Conservation (phyloP, 2,113 vertebrate species). For the Leucosticte australis region DNA sequence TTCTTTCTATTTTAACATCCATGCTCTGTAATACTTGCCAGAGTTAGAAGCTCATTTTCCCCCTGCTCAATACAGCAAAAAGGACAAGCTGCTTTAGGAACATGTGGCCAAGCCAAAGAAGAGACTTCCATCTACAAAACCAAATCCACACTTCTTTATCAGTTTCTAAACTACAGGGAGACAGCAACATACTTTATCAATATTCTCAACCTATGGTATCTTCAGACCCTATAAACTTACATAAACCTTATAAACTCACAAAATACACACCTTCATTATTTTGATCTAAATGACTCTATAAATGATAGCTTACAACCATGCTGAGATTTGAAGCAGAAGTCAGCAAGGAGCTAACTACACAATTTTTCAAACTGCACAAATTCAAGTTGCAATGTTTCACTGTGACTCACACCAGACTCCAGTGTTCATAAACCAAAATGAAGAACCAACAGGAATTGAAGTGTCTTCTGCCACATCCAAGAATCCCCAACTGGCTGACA, state of each 20-base stretch:
- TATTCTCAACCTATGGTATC: neutral
- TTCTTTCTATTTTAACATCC: neutral
- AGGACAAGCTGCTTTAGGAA: neutral
- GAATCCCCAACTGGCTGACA: conserved; percentile 45
- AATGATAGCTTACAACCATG: neutral
- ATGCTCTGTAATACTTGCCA: neutral
- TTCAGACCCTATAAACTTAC: neutral
- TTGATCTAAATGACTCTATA: neutral
- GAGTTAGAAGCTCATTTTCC: neutral
- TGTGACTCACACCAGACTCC: neutral
- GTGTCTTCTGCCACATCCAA: neutral
- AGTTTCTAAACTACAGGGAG: neutral
- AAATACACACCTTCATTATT: neutral
- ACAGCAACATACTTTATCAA: neutral
- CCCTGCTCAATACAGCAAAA: neutral
- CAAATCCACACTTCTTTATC: neutral
- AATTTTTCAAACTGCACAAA: neutral
- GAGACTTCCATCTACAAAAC: neutral
- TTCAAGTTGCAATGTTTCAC: neutral
- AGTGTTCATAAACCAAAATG: neutral
- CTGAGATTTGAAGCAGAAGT: neutral
- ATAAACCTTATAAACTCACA: neutral
- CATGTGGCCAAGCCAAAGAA: neutral
- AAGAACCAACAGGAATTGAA: neutral
- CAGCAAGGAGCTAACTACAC: neutral